Evolutionary conservation across 1,140 invertebrate genomes (phyloP).

Genomic region (Drosophila tropicalis): DNA sequence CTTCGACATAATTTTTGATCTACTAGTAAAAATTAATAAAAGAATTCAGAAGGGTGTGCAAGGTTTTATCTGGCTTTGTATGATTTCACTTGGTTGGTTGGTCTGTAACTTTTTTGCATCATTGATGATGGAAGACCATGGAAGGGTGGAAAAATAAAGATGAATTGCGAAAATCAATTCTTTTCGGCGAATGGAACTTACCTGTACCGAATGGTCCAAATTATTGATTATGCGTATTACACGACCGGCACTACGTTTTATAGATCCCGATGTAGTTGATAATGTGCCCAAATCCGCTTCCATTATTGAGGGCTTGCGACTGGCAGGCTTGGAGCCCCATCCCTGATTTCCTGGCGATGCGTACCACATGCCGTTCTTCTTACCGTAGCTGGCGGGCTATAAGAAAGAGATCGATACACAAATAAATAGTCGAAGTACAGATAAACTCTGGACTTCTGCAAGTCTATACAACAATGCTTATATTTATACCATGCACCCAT

Average conservation of each 20-base stretch:
- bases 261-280: conserved; percentile 85
- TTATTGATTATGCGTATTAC: conserved; percentile 96
- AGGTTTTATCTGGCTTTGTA: no score
- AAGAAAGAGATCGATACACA: conserved; percentile 38
- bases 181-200: conserved; percentile 77
- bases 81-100: no score
- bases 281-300: conserved; percentile 89
- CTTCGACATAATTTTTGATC: no score
- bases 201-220: conserved; percentile 94
- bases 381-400: conserved; percentile 92
- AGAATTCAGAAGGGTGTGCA: no score
- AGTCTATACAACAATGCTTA: conserved; percentile 1
- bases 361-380: conserved; percentile 94
- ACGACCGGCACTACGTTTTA: conserved; percentile 91
- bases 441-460: conserved; percentile 53
- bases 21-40: no score
- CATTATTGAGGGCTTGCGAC: conserved; percentile 89
- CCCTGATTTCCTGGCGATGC: conserved; percentile 86
- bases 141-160: conserved; percentile 54
- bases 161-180: conserved; percentile 19
- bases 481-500: not conserved
- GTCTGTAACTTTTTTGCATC: no score
- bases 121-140: conserved; percentile 32
- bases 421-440: conserved; percentile 69
- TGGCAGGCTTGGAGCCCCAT: conserved; percentile 84